Evolutionary conservation across 2,113 vertebrate genomes (phyloP), one percentile per base, ranked within the genome.

Genomic region (Beaufortia kweichowensis): DNA sequence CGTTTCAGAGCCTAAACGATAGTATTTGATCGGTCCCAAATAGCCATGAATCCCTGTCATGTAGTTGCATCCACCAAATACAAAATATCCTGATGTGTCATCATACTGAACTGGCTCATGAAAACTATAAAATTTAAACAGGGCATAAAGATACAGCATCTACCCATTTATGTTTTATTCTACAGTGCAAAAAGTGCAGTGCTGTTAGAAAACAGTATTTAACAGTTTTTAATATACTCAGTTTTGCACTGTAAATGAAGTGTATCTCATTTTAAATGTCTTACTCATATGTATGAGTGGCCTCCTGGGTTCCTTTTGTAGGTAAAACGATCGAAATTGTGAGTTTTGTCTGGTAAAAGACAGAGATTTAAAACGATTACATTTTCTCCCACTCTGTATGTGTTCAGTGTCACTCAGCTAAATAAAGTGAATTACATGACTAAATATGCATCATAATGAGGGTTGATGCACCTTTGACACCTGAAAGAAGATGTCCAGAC

Each of bases 11-110:
- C 86, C 92, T 7, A 97, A 90, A 3, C 97, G 95, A 77, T 95
- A 92, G 83, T 94, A 95, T 69, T 91, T 96, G 72, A 94, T 82
- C 1, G 95, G 92, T 79, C 95, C 96, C 85, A 95, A 93, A 85
- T 95, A 97, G 0, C 94, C 97, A 76, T 88, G 87, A 48, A 95
- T 84, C 21, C 94, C 92, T 3, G 82, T 79, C 63, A 94, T 85
- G 3, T 93, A 94, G 57, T 83, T 88, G 80, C 93, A 89, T 57
- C 96, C 96, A 83, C 95, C 96, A 33, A 98, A 87, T 83, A 93
- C 92, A 46, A 98, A 95, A 86, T 94, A 96, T 69, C 97, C 96
- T 43, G 90, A 89, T 1, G 93, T 95, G 88, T 97, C 97, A 55
- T 98, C 91, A 11, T 91, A 92, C 83, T 89, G 88, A 75, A 97